Base-by-base conservation (phyloP, 2,113 vertebrate genomes). In the Cynopterus brachyotis region DNA sequence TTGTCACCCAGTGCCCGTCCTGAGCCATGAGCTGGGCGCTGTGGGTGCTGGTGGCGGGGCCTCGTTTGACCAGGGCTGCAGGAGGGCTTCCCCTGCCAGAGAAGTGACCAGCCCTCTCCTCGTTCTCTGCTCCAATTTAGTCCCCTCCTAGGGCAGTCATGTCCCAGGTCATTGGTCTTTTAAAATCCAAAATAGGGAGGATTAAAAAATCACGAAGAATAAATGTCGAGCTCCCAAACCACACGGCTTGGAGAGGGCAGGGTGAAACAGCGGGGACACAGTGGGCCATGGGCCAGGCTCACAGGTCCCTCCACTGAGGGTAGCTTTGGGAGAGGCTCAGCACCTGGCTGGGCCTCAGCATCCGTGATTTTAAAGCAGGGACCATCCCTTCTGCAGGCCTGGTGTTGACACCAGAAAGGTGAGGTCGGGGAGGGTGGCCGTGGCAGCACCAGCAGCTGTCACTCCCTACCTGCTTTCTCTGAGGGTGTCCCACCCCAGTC, bases 191-290 rank as follows among this genome's bases (percentile, higher is more conserved):
- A 53, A 86, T 60, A 47, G 70, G 45, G 87, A 67, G 11, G 83
- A 9, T 86, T 84, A 24, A 60, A 89, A 88, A 73, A 37, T 59
- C 16, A 53, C 13, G 75, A 32, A 32, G 50, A 62, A 3, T 47
- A 30, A 60, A 28, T 73, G 42, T 81, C 72, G 53, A 20, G 66
- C 60, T 70, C 42, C 32, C 40, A 69, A 72, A 32, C 50, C 50
- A 28, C 37, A 30, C 19, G 24, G 28, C 12, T 35, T 70, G 50
- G 47, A 66, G 24, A 20, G 8, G 35, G 35, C 47, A 30, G 8
- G 20, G 37, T 12, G 59, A 57, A 11, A 0, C 0, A 10, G 35
- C 26, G 1, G 45, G 37, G 42, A 6, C 19, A 0, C 0, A 40
- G 59, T 17, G n/a, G 66, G 66, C 37, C 72, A 8, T 6, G 10